Evolutionary conservation across 2,113 vertebrate species (phyloP).

Genomic region (Callopanchax toddi): DNA sequence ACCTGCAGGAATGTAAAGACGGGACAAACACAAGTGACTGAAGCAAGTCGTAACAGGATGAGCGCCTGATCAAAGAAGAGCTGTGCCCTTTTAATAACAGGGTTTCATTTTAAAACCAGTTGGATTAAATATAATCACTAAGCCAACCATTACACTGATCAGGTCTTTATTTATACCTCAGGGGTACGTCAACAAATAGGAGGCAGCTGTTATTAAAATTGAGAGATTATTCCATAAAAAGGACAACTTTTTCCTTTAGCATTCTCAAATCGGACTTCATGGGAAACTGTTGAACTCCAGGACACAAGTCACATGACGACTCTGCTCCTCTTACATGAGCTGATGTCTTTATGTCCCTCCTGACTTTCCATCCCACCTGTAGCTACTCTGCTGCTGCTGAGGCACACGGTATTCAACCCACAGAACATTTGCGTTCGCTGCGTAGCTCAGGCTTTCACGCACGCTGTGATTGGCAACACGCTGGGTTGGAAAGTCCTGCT

Average conservation of each 20-base stretch:
- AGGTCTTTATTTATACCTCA: not conserved
- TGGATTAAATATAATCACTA: not conserved
- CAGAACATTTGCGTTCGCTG: slow-evolving; percentile 20
- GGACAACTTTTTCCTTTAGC: not conserved
- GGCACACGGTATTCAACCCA: slow-evolving; percentile 33
- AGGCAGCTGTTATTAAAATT: not conserved
- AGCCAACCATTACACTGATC: not conserved
- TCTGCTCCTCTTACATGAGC: not conserved
- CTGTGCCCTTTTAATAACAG: not conserved
- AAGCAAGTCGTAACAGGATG: slow-evolving; percentile 31
- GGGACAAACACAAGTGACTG: not conserved
- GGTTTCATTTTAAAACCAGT: not conserved
- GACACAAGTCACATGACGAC: slow-evolving; percentile 28
- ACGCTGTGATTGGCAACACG: too few species aligned
- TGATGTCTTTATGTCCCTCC: not conserved
- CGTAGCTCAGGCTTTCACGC: slow-evolving; percentile 25
- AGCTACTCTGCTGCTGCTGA: slow-evolving; percentile 29
- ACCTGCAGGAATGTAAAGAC: not conserved
- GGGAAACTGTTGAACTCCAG: slow-evolving; percentile 13
- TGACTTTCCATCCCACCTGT: slow-evolving; percentile 69
- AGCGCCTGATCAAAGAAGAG: not conserved
- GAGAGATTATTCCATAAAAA: not conserved
- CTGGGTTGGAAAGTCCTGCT: too few species aligned
- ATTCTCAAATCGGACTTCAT: slow-evolving; percentile 7
- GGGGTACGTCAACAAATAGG: not conserved